A percentile compares a stretch with the other conserved stretches of the same genome.
phyloP scores from a whole-genome alignment of 2,888 invertebrate genomes.

The Oxyscelio sp. region DNA sequence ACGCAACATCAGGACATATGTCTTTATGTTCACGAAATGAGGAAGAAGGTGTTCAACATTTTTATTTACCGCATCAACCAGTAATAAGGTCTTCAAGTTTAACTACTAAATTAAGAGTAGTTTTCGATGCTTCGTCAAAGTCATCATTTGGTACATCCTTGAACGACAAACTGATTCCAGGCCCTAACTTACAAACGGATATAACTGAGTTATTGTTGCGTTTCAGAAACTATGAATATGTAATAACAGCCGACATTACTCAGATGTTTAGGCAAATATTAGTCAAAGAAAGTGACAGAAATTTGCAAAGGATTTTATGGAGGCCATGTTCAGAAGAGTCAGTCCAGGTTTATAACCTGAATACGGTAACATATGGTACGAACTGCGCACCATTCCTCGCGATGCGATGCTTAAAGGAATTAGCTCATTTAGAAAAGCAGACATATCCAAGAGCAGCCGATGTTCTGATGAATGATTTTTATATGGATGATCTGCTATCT shows the following conservation, averaged over 20 bases:
- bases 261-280: conserved; percentile 25
- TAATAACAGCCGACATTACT: conserved; percentile 28
- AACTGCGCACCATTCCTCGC: conserved; percentile 25
- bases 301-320: conserved; percentile 35
- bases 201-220: conserved; percentile 42
- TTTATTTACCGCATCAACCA: neutral
- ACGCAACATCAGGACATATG: conserved; percentile 1
- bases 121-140: conserved; percentile 12
- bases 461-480: too few relatives aligned
- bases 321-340: neutral
- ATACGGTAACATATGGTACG: conserved; percentile 41
- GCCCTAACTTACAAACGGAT: conserved; percentile 18
- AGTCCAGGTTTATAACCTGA: neutral
- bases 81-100: neutral
- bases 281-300: neutral
- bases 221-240: conserved; percentile 18
- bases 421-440: conserved; percentile 26
- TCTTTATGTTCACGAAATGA: neutral
- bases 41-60: neutral
- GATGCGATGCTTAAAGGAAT: conserved; percentile 29
- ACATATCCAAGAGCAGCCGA: conserved; percentile 64
- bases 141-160: conserved; percentile 7
- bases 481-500: conserved; percentile 70
- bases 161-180: conserved; percentile 5
- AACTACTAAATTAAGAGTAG: conserved; percentile 4